Percentiles rank a stretch among this genome's conserved stretches.
phyloP scores from a whole-genome alignment of 2,797 vertebrate genomes.

The Novumbra hubbsi region DNA sequence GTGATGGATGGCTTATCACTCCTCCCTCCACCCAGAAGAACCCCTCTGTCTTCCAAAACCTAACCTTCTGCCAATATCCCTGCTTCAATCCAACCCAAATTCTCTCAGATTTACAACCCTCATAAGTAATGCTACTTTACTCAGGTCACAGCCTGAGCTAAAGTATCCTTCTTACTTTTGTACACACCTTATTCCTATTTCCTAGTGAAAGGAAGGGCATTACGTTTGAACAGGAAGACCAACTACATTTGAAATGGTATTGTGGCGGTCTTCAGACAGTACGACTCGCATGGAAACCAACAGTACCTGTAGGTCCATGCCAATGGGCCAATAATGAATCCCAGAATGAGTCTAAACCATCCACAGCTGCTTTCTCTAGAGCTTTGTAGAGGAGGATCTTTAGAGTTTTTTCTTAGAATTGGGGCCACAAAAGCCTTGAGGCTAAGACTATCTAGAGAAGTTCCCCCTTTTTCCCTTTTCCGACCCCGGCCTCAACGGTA shows the following conservation, averaged over 20 bases:
- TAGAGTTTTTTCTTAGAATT: conserved; percentile 83
- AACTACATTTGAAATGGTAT: background rate
- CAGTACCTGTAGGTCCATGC: conserved; percentile 53
- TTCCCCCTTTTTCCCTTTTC: conserved; percentile 54
- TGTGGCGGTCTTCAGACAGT: conserved; percentile 66
- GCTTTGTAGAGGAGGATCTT: conserved; percentile 73
- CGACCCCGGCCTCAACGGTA: conserved; percentile 57
- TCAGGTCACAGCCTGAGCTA: background rate
- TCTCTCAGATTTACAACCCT: background rate
- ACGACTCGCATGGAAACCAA: conserved; percentile 80
- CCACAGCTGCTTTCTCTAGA: conserved; percentile 80
- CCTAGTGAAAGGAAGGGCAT: background rate
- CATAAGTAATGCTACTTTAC: background rate
- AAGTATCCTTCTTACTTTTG: background rate
- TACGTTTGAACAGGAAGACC: background rate
- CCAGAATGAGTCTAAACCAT: conserved; percentile 55
- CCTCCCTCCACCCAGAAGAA: conserved; percentile 25
- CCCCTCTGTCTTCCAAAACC: conserved; percentile 11
- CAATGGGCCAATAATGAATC: conserved; percentile 52
- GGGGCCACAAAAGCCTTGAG: conserved; percentile 81
- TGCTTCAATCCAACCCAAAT: background rate
- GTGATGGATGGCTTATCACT: conserved; percentile 40
- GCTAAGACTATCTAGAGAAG: conserved; percentile 82
- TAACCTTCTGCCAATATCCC: conserved; percentile 3
- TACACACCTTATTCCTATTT: background rate